These are phyloP conservation scores for Julus scandinavius DNA, from an alignment of 2,888 invertebrate species.

Conservation along the genomic window DNA sequence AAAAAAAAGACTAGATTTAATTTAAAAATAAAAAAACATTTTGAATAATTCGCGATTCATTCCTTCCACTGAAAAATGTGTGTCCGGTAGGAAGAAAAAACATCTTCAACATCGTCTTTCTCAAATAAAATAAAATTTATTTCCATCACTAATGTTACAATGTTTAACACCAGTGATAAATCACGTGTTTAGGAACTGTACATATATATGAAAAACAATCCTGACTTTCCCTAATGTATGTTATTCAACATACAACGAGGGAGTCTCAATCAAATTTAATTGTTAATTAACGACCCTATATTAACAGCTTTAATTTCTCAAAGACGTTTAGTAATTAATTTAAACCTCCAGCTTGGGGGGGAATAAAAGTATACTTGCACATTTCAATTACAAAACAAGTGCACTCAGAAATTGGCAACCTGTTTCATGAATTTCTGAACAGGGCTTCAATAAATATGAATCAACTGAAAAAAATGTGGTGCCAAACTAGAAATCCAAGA, in stretches of 20 bases:
- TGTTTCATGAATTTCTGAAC: neutral
- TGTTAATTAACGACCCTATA: neutral
- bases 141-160: conserved; percentile 27
- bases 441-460: neutral
- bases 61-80: neutral
- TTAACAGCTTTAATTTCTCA: neutral
- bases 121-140: conserved; percentile 11
- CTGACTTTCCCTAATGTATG: neutral
- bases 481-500: neutral
- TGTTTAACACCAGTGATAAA: conserved; percentile 33
- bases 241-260: neutral
- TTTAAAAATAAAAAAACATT: too few species aligned
- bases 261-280: neutral
- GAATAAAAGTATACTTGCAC: neutral
- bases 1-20: too few species aligned
- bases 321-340: neutral
- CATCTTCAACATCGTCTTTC: neutral
- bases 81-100: conserved; percentile 20
- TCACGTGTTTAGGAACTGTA: conserved; percentile 21
- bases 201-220: conserved; percentile 5
- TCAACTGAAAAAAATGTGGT: neutral
- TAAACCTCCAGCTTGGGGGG: neutral
- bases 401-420: conserved; percentile 16
- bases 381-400: neutral
- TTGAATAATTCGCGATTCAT: too few species aligned